Conservation (phyloP, 2,113 vertebrate species). For the Cercocebus atys region DNA sequence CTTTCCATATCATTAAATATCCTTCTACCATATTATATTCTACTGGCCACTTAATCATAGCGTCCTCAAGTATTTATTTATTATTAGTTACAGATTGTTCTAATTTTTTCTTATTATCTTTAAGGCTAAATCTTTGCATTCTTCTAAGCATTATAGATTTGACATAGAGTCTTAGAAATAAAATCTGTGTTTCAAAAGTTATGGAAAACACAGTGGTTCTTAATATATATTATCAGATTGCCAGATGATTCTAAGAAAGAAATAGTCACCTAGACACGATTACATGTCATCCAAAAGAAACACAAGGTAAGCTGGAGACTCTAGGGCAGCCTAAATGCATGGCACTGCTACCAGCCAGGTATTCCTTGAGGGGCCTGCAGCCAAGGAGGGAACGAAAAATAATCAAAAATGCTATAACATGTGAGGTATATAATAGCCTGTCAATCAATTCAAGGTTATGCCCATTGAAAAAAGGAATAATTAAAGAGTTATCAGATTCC, state of each 20-base stretch:
- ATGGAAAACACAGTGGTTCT: background rate
- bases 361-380: background rate
- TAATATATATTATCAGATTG: background rate
- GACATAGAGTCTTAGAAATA: background rate
- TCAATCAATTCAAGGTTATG: background rate
- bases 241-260: background rate
- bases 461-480: background rate
- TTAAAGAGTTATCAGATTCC: background rate
- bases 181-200: background rate
- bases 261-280: accelerated
- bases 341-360: no score
- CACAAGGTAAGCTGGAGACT: accelerated
- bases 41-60: background rate
- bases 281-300: background rate
- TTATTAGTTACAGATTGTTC: background rate
- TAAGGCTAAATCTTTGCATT: background rate
- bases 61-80: background rate
- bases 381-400: background rate
- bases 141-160: background rate
- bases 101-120: background rate
- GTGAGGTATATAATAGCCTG: background rate
- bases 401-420: background rate
- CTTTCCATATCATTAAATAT: background rate
- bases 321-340: no score
- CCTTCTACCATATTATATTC: background rate